Conservation (phyloP, 2,113 vertebrate species). For the Campylomormyrus tamandua region DNA sequence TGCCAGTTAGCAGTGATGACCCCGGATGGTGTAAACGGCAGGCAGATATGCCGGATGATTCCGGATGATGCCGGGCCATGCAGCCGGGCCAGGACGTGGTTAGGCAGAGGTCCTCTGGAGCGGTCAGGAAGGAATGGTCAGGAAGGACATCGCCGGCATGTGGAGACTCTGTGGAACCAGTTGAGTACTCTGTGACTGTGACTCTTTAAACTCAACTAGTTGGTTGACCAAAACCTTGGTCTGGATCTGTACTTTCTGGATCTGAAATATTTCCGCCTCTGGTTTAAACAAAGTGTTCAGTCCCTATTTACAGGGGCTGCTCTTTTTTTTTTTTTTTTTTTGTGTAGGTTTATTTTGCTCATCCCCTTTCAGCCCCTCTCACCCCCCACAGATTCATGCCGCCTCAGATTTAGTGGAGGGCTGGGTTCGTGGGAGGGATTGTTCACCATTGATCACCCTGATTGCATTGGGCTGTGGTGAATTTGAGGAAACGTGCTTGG, state of each 20-base stretch:
- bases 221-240: no score
- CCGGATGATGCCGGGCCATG: neutral
- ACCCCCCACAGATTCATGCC: no score
- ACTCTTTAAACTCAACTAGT: no score
- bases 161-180: no score
- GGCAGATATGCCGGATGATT: neutral
- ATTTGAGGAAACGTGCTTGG: neutral
- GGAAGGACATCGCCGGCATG: neutral
- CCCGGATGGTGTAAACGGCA: neutral
- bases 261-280: neutral
- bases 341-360: neutral
- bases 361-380: neutral
- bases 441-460: neutral
- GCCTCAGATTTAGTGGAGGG: neutral
- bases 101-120: neutral
- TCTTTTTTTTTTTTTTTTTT: no score
- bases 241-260: no score
- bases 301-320: neutral
- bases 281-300: neutral
- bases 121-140: neutral
- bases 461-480: neutral
- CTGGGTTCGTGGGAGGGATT: neutral
- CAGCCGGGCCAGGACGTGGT: neutral
- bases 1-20: neutral
- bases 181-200: no score